A percentile compares a stretch with the other conserved stretches of the same genome.
Conservation (phyloP, 2,113 vertebrate genomes). For the Plotosus lineatus region DNA sequence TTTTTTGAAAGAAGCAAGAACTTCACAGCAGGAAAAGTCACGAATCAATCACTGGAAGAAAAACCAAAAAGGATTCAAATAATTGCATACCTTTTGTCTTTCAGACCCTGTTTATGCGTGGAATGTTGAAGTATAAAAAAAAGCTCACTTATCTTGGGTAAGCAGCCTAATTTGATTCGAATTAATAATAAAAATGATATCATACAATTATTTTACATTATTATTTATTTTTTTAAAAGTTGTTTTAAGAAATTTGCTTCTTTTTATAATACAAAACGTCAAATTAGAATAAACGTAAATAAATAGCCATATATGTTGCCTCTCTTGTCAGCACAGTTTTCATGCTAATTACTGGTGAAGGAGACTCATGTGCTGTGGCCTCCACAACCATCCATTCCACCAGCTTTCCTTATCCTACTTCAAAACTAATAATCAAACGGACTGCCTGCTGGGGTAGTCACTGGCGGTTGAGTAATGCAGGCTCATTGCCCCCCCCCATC, state of each 20-base stretch:
- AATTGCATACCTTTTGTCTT: background rate
- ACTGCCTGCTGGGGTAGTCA: conserved; percentile 30
- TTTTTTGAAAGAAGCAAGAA: background rate
- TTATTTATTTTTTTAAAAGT: too few species aligned
- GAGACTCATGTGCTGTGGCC: conserved; percentile 30
- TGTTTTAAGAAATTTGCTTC: conserved; percentile 13
- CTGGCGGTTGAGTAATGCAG: conserved; percentile 33
- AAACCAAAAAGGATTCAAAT: background rate
- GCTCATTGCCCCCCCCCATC: conserved; percentile 28
- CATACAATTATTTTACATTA: background rate
- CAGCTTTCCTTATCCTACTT: conserved; percentile 41
- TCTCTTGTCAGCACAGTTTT: conserved; percentile 32
- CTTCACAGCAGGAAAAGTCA: background rate
- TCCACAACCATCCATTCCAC: conserved; percentile 31
- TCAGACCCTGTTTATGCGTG: background rate
- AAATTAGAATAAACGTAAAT: conserved; percentile 14
- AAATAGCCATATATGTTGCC: conserved; percentile 30
- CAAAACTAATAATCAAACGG: conserved; percentile 40
- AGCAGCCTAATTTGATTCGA: background rate
- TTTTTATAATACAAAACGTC: too few species aligned
- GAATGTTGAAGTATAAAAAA: background rate
- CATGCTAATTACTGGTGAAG: conserved; percentile 39
- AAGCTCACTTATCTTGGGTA: background rate
- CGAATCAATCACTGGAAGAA: background rate
- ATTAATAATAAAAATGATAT: background rate